Conservation (phyloP, 1,140 invertebrate genomes). For the Plectus sambesii region DNA sequence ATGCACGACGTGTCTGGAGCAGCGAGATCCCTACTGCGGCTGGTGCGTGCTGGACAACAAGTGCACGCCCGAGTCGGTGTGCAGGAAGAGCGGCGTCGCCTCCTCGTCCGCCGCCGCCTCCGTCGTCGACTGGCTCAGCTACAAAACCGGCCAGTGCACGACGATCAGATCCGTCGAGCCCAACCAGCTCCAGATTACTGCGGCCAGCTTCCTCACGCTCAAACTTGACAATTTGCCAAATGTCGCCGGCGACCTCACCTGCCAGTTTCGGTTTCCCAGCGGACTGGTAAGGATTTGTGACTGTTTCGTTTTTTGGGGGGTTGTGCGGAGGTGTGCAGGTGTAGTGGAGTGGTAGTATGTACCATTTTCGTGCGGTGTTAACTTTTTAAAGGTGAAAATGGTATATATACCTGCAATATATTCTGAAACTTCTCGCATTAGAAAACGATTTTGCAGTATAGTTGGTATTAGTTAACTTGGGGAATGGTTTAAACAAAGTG, state of each 20-base stretch:
- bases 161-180: constrained; percentile 39
- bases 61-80: constrained; percentile 24
- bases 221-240: constrained; percentile 35
- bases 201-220: constrained; percentile 31
- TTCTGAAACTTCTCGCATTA: too few relatives aligned
- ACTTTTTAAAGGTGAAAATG: too few relatives aligned
- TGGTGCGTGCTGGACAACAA: constrained; percentile 33
- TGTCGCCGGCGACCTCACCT: constrained; percentile 23
- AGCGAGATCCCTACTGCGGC: constrained; percentile 41
- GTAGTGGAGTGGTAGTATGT: too few relatives aligned
- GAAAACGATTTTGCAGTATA: too few relatives aligned
- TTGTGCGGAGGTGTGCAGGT: too few relatives aligned
- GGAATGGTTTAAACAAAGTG: constrained; percentile 6
- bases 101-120: too few relatives aligned
- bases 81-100: too few relatives aligned
- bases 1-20: constrained; percentile 33
- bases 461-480: background rate
- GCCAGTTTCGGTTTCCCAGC: constrained; percentile 28
- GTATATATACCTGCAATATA: too few relatives aligned
- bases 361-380: too few relatives aligned
- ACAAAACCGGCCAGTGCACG: constrained; percentile 37
- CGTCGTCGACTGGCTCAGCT: constrained; percentile 42
- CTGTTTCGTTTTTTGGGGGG: too few relatives aligned
- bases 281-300: constrained; percentile 24
- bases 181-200: constrained; percentile 40